Conservation (phyloP, 2,113 vertebrate species). For the Leptobrachium ailaonicum region DNA sequence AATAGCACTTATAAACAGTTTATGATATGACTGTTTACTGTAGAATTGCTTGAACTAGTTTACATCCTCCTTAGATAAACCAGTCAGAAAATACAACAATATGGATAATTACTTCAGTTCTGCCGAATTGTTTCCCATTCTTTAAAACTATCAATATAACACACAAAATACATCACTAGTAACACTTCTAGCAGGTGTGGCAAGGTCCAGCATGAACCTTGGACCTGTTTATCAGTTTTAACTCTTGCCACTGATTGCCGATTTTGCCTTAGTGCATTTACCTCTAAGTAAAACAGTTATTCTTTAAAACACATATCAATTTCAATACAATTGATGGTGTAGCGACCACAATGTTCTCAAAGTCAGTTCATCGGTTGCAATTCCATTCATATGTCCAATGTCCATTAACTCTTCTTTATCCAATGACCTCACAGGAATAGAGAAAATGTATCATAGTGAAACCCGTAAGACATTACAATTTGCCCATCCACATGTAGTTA, state of each 20-base stretch:
- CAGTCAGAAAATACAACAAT: constrained; percentile 50
- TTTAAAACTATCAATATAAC: constrained; percentile 72
- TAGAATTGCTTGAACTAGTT: constrained; percentile 55
- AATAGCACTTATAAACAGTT: constrained; percentile 62
- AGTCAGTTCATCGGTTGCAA: too few relatives aligned
- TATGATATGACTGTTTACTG: constrained; percentile 64
- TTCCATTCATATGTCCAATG: too few relatives aligned
- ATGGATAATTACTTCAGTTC: constrained; percentile 49
- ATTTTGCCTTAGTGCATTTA: neutral
- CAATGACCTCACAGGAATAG: too few relatives aligned
- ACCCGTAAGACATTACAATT: too few relatives aligned
- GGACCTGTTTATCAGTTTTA: neutral
- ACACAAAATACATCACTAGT: constrained; percentile 68
- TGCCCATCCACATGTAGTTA: neutral
- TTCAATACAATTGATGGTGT: too few relatives aligned
- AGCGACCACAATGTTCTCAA: too few relatives aligned
- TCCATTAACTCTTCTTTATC: too few relatives aligned
- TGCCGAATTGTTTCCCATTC: constrained; percentile 74
- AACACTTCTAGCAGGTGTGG: constrained; percentile 66
- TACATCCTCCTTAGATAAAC: constrained; percentile 34
- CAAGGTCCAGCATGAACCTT: constrained; percentile 29
- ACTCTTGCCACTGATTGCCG: neutral
- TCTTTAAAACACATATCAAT: too few relatives aligned
- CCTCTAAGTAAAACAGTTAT: too few relatives aligned
- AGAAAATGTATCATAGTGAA: too few relatives aligned